Percentiles rank a stretch among this genome's conserved stretches.
These are phyloP conservation scores for Dendrocincla tyrannina DNA, from an alignment of 2,797 vertebrate species.

Conservation along the genomic window DNA sequence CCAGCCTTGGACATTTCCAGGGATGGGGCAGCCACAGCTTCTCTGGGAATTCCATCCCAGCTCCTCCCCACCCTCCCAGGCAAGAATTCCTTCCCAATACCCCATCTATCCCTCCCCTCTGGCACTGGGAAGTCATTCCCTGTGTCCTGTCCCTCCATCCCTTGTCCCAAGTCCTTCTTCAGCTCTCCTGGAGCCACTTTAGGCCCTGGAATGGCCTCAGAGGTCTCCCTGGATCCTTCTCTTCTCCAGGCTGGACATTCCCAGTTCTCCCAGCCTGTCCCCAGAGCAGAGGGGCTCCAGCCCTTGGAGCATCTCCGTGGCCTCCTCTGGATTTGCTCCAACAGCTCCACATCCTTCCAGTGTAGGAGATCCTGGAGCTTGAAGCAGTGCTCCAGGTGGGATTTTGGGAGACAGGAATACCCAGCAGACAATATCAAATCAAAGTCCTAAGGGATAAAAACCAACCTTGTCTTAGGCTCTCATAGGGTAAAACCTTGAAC, in stretches of 20 bases:
- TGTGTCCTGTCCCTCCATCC: background rate
- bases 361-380: background rate
- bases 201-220: background rate
- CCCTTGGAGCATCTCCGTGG: rapidly evolving
- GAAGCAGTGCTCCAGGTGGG: background rate
- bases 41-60: background rate
- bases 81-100: background rate
- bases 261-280: background rate
- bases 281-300: background rate
- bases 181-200: background rate
- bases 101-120: too few relatives aligned
- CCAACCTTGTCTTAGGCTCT: background rate
- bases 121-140: background rate
- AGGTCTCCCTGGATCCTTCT: rapidly evolving
- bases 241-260: background rate
- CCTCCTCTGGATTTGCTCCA: rapidly evolving
- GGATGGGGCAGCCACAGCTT: background rate
- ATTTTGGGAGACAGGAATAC: background rate
- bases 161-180: background rate
- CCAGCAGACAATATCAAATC: background rate
- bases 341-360: background rate
- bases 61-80: rapidly evolving
- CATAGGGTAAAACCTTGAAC: background rate
- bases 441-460: background rate
- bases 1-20: background rate